Evolutionary conservation across 2,113 vertebrate species (phyloP).

Genomic region (Jaculus jaculus): DNA sequence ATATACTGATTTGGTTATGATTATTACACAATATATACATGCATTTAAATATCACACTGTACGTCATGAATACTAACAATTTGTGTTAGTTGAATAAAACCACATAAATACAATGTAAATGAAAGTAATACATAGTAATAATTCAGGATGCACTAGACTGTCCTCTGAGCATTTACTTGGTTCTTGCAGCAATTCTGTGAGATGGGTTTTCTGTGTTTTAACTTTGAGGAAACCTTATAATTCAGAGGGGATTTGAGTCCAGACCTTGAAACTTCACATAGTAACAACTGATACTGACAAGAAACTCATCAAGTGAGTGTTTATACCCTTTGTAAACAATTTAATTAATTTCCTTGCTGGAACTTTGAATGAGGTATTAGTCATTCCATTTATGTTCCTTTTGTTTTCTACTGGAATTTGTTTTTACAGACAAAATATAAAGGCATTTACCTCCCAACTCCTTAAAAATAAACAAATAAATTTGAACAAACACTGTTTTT

Average conservation of each 20-base stretch:
- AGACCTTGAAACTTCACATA: background rate
- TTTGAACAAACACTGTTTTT: slow-evolving; percentile 27
- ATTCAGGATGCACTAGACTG: background rate
- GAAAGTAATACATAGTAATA: background rate
- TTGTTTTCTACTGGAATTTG: background rate
- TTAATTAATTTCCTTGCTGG: background rate
- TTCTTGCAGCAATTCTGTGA: background rate
- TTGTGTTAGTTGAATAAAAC: too few species aligned
- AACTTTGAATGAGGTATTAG: background rate
- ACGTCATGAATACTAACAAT: too few species aligned
- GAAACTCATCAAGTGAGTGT: background rate
- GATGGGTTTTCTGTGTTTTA: background rate
- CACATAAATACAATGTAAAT: background rate
- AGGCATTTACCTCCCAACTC: background rate
- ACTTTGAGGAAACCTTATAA: background rate
- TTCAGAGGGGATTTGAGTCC: background rate
- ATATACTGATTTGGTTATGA: too few species aligned
- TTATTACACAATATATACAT: too few species aligned
- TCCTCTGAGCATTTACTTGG: background rate
- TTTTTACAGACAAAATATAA: slow-evolving; percentile 33
- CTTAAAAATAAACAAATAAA: slow-evolving; percentile 25
- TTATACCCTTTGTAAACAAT: background rate
- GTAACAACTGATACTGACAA: background rate
- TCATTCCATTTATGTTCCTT: background rate
- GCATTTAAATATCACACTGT: too few species aligned